Evolutionary conservation across 2,797 vertebrate genomes (phyloP).

Genomic region (Oryzias dopingdopingensis): DNA sequence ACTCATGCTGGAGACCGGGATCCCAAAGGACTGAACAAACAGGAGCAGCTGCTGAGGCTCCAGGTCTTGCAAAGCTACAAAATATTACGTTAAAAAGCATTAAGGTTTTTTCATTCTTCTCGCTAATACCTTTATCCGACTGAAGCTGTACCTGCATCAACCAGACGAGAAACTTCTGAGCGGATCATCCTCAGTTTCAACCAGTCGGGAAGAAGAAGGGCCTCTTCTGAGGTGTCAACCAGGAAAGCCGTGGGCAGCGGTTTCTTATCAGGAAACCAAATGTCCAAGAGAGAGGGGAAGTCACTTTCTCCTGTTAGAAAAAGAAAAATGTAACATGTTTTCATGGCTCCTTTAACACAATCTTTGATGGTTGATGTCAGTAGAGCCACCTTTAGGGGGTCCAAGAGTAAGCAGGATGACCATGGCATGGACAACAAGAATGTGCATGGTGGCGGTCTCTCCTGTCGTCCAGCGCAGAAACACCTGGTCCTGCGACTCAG

Average conservation of each 20-base stretch:
- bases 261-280: conserved; percentile 98
- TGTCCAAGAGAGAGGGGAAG: conserved; percentile 88
- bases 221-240: conserved; percentile 97
- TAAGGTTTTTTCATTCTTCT: rapidly evolving
- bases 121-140: not conserved
- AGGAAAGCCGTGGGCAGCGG: conserved; percentile 96
- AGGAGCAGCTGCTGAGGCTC: conserved; percentile 95
- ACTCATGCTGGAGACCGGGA: conserved; percentile 99
- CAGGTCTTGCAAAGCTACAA: conserved; percentile 89
- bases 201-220: conserved; percentile 94
- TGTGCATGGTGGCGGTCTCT: conserved; percentile 98
- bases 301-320: conserved; percentile 81
- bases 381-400: conserved; percentile 67
- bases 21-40: conserved; percentile 98
- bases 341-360: not conserved
- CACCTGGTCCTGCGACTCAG: conserved; percentile 97
- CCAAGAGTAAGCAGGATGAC: conserved; percentile 88
- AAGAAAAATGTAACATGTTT: conserved; percentile 1
- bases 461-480: conserved; percentile 96
- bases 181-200: conserved; percentile 98
- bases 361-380: not conserved
- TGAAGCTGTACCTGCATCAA: conserved; percentile 85
- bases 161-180: conserved; percentile 91
- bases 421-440: conserved; percentile 98
- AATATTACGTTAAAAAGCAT: not conserved